Conservation (phyloP, 2,797 vertebrate genomes). For the Spinus pinus region DNA sequence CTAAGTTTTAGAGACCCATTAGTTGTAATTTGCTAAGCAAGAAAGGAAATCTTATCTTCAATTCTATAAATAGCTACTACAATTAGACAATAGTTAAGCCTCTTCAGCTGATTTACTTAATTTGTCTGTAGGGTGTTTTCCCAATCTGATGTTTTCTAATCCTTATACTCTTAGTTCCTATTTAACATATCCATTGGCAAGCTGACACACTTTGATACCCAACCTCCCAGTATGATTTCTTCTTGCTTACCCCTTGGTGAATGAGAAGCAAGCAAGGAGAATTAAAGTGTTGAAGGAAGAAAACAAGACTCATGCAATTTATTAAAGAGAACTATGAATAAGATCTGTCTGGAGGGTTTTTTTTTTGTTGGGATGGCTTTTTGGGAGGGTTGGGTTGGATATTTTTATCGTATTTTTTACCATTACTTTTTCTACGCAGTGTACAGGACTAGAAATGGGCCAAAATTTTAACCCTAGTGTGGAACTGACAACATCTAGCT, state of each 20-base stretch:
- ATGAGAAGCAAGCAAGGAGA: not conserved
- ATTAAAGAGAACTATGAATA: not conserved
- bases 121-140: not conserved
- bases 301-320: not conserved
- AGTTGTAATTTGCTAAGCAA: not conserved
- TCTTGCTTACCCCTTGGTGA: not conserved
- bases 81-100: not conserved
- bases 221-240: not conserved
- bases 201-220: not conserved
- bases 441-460: not conserved
- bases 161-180: not conserved
- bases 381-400: not conserved
- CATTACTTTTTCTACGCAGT: not conserved
- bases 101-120: not conserved
- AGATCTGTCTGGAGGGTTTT: rapidly evolving
- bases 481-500: not conserved
- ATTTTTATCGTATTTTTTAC: not conserved
- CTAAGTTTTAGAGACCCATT: not conserved
- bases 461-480: not conserved
- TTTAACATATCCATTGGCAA: not conserved
- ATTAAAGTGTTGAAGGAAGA: not conserved
- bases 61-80: not conserved
- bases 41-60: not conserved
- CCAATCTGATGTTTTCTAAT: not conserved
- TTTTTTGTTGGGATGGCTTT: not conserved